Percentiles rank a stretch among this genome's conserved stretches.
Evolutionary conservation across 2,113 vertebrate species (phyloP).

Genomic region (Porphyrio hochstetteri): DNA sequence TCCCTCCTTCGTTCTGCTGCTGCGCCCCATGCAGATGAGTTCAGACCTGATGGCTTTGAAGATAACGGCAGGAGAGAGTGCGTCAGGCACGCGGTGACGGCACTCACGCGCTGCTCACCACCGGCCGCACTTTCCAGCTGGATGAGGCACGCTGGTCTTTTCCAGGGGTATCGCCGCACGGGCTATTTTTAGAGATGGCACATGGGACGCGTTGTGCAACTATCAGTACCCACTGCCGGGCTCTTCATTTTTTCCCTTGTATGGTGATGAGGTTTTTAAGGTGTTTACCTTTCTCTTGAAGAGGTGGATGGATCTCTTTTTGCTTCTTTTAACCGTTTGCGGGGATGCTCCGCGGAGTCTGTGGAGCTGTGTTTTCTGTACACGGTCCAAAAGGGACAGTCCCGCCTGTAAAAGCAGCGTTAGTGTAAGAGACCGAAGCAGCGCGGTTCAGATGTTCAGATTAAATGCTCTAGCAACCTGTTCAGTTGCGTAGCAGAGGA

Average conservation of each 20-base stretch:
- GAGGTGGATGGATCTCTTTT: neutral
- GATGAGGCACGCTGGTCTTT: slow-evolving; percentile 1
- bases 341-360: neutral
- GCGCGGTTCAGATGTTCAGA: neutral
- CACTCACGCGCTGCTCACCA: neutral
- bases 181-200: slow-evolving; percentile 50
- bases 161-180: neutral
- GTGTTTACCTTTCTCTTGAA: slow-evolving; percentile 10
- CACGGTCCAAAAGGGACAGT: neutral
- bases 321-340: neutral
- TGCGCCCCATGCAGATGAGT: neutral
- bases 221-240: neutral
- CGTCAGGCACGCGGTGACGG: neutral
- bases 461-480: neutral
- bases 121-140: neutral
- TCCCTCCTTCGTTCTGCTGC: neutral
- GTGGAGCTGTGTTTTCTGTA: neutral
- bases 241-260: slow-evolving; percentile 55
- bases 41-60: slow-evolving; percentile 21
- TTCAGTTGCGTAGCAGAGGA: neutral
- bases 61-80: slow-evolving; percentile 22
- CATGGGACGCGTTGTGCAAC: neutral
- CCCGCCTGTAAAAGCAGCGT: neutral
- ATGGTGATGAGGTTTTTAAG: slow-evolving; percentile 40
- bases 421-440: neutral